phyloP scores from a whole-genome alignment of 2,797 vertebrate species.

The Garrulus glandarius region DNA sequence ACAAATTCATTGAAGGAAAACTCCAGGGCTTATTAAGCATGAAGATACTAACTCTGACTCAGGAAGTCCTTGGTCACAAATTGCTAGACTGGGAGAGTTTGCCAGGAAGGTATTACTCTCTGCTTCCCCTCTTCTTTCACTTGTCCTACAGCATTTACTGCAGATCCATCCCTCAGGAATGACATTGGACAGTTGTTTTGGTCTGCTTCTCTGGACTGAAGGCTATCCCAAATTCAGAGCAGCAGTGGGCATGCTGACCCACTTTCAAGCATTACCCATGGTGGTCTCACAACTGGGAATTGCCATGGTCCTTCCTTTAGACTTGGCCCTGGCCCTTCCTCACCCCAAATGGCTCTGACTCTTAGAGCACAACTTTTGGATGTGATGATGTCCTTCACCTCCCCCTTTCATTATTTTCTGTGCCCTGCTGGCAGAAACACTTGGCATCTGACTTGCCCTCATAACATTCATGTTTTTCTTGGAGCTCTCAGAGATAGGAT shows the following conservation, averaged over 20 bases:
- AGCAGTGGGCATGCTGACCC: neutral
- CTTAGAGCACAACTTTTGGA: neutral
- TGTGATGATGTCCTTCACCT: neutral
- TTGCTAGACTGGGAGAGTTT: neutral
- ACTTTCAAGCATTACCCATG: neutral
- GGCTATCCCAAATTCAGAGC: neutral
- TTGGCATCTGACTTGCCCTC: constrained; percentile 3
- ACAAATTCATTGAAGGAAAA: constrained; percentile 37
- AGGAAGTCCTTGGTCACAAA: constrained; percentile 44
- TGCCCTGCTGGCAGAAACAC: constrained; percentile 23
- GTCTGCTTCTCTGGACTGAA: neutral
- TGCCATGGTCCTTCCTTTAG: neutral
- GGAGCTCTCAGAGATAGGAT: constrained; percentile 23
- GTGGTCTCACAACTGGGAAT: neutral
- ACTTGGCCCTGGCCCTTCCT: neutral
- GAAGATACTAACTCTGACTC: constrained; percentile 26
- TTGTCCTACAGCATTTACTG: neutral
- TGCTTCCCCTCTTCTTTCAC: neutral
- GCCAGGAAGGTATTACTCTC: neutral
- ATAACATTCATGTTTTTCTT: constrained; percentile 23
- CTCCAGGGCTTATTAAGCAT: constrained; percentile 3
- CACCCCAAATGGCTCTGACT: neutral
- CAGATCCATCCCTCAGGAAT: neutral
- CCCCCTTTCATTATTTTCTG: neutral
- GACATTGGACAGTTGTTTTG: neutral